Base-by-base conservation (phyloP, 2,797 vertebrate species). In the Falco naumanni region DNA sequence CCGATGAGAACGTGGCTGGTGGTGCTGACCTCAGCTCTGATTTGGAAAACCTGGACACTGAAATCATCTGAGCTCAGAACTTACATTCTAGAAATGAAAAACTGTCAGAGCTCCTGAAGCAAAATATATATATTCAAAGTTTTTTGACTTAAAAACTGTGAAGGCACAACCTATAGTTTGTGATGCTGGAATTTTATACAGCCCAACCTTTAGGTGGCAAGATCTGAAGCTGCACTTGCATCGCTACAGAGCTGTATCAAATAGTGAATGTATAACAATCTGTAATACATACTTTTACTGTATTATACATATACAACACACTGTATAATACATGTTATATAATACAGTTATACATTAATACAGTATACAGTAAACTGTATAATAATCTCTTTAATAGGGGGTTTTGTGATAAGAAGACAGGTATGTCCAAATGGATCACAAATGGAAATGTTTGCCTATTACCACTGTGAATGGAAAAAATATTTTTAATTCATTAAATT, bases 1-100 rank as follows among this genome's bases (percentile, higher is more conserved):
- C 99, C 99, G 1, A 98, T 99, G 95, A 98, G 98, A 96, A 98
- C 98, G 0, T 99, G 99, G 99, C 97, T 99, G 7, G 95, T 99
- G 13, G 96, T 93, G 19, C 97, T 99, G 94, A 97, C 98, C 8
- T 82, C 99, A 45, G 91, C 98, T 71, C 97, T 99, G 91, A 96
- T 98, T 75, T 98, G 98, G 95, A 98, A 97, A 57, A 99, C 98
- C 78, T 99, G 99, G 99, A 98, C 98, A 10, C 69, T 98, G 91
- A 97, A 97, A 79, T 87, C 97, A 33, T 78, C 96, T 26, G 63
- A 97, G 75, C 95, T 98, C 78, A 97, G 97, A 96, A 92, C 88
- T 85, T 98, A 98, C 39, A 92, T 96, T 31, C 75, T 39, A 45
- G 97, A 98, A 84, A 95, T 98, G n/a, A 98, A 98, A 94, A 98